Evolutionary conservation across 2,113 vertebrate genomes (phyloP).

Genomic region (Kryptolebias marmoratus): DNA sequence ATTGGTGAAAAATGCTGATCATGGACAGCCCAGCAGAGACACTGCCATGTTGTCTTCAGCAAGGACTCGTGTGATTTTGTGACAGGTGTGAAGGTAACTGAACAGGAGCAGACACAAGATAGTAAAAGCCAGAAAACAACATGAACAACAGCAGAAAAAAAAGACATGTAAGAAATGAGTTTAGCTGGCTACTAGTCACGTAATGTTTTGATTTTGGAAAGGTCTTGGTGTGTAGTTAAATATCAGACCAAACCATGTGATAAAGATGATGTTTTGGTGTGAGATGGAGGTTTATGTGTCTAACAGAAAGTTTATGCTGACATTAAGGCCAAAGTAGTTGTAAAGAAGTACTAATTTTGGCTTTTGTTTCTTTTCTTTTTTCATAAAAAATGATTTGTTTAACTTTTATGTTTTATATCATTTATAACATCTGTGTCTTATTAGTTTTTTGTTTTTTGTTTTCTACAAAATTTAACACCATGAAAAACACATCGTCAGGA

Average conservation of each 20-base stretch:
- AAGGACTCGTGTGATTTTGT: constrained; percentile 32
- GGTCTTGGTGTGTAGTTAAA: not conserved
- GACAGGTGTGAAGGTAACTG: constrained; percentile 52
- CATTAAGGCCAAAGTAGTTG: not conserved
- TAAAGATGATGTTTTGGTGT: not conserved
- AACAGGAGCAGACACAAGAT: constrained; percentile 17
- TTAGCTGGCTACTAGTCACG: not conserved
- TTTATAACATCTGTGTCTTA: no score
- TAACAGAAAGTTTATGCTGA: not conserved
- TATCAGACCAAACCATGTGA: not conserved
- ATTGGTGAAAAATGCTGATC: constrained; percentile 45
- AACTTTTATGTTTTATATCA: no score
- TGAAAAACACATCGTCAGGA: no score
- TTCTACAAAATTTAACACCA: no score
- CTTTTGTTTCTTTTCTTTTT: no score
- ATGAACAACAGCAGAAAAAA: constrained; percentile 15
- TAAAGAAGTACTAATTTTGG: not conserved
- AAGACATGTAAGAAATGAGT: constrained; percentile 3
- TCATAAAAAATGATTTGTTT: no score
- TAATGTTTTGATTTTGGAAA: not conserved
- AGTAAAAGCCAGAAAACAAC: constrained; percentile 9
- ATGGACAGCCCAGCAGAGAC: constrained; percentile 35
- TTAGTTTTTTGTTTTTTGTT: no score
- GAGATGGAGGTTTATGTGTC: not conserved
- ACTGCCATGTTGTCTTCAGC: constrained; percentile 22